Base-by-base conservation (phyloP, 2,797 vertebrate genomes). In the Spatula clypeata region DNA sequence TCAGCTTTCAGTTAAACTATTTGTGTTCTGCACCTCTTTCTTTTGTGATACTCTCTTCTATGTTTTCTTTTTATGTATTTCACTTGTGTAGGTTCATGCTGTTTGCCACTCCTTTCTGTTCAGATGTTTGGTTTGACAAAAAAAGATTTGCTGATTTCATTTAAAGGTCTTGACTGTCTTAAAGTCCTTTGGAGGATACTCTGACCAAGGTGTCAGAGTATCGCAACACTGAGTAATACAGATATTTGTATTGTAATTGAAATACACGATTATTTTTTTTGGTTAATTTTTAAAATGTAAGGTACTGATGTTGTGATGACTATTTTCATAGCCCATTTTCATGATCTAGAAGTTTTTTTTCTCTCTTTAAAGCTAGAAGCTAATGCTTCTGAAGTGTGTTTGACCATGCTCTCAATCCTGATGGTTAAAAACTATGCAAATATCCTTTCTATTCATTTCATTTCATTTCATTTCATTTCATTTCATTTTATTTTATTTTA, bases 71-170 rank as follows among this genome's bases (percentile, higher is more conserved):
- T 53, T 51, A 9, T 79, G 0, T 34, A 51, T 70, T 86, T 88
- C 27, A 32, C 29, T 62, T 27, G 10, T 61, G 40, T 13, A 3
- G n/a, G 24, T 71, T 92, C 87, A 70, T 81, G 62, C 40, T 90
- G 34, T 86, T 88, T 86, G 42, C 70, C n/a, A 55, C 67, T 86
- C 64, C 75, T 51, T 87, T 82, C 54, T 47, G 23, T 23, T 38
- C 44, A 57, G 55, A 57, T 32, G 29, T 23, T 94, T 69, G 54
- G 11, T 86, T 40, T 11, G 79, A 49, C 60, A 87, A 94, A 95
- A 93, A 93, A 27, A 87, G 31, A 75, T 54, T 89, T 42, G 29
- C 26, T 94, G 72, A 90, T 80, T 36, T 64, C 93, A 97, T 24
- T 93, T 91, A 77, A 66, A 74, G 26, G 61, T 27, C 31, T 81